phyloP scores from a whole-genome alignment of 2,113 vertebrate species.

The Tyto alba region DNA sequence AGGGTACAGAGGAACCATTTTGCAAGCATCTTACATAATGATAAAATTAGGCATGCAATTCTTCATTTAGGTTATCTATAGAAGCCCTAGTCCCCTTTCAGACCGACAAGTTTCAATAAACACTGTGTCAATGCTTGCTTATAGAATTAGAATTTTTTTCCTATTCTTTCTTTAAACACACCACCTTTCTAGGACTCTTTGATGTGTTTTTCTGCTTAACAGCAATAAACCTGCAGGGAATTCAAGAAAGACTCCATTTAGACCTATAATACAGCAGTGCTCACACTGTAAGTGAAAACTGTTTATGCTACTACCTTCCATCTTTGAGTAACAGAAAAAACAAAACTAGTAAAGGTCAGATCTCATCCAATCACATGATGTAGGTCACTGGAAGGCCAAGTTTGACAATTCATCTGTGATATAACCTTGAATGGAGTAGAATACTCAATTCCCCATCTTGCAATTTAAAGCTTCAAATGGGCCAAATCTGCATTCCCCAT shows the following conservation, averaged over 20 bases:
- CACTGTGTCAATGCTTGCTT: conserved; percentile 21
- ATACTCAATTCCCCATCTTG: conserved; percentile 2
- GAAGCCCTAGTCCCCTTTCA: conserved; percentile 14
- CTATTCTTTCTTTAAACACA: conserved; percentile 10
- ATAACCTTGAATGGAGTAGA: not conserved
- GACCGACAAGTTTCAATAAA: conserved; percentile 60
- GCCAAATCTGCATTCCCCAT: conserved; percentile 14
- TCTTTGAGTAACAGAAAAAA: not conserved
- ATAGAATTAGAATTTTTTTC: not conserved
- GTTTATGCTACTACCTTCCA: not conserved
- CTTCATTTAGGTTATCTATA: not conserved
- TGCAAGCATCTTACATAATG: not conserved
- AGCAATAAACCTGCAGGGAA: not conserved
- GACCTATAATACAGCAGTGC: not conserved
- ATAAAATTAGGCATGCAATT: conserved; percentile 16
- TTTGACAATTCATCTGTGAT: conserved; percentile 26
- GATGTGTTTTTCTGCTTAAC: not conserved
- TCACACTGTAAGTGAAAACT: not conserved
- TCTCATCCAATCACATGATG: not conserved
- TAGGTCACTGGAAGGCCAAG: conserved; percentile 48
- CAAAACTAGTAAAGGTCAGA: not conserved
- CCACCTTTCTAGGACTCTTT: not conserved
- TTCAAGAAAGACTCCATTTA: not conserved
- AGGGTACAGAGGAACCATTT: not conserved
- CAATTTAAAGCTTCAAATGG: not conserved